Evolutionary conservation across 2,113 vertebrate species (phyloP).

Genomic region (Prochilodus magdalenae): DNA sequence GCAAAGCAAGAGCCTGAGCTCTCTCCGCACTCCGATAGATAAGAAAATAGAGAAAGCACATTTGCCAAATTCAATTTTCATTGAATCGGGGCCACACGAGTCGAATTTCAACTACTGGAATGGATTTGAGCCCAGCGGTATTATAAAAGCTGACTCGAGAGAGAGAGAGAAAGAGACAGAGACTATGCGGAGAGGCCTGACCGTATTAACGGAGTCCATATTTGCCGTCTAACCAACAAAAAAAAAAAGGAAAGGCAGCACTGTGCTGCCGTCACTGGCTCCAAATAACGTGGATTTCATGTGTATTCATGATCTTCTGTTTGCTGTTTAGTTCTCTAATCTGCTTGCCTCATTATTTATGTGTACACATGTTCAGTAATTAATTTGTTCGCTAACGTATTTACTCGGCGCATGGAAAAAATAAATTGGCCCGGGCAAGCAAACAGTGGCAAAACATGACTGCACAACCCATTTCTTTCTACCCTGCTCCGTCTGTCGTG

Average conservation of each 20-base stretch:
- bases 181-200: background rate
- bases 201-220: conserved; percentile 1
- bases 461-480: conserved; percentile 22
- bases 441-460: conserved; percentile 46
- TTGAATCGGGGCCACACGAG: conserved; percentile 46
- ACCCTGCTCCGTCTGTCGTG: background rate
- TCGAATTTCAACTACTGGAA: conserved; percentile 49
- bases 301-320: conserved; percentile 20
- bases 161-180: background rate
- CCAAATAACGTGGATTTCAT: conserved; percentile 12
- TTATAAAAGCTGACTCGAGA: conserved; percentile 26
- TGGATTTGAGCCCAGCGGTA: conserved; percentile 23
- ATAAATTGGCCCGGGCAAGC: conserved; percentile 30
- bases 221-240: background rate
- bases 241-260: background rate
- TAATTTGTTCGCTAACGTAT: conserved; percentile 41
- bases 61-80: conserved; percentile 58
- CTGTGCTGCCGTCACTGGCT: background rate
- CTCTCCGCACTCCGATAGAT: conserved; percentile 46
- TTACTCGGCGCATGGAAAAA: conserved; percentile 12
- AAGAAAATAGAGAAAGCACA: conserved; percentile 56
- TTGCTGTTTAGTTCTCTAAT: conserved; percentile 38
- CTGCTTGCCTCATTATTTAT: conserved; percentile 43
- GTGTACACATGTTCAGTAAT: conserved; percentile 42
- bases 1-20: background rate